Evolutionary conservation across 2,888 invertebrate genomes (phyloP), one percentile per base, ranked within the genome.

Genomic region (Belgica antarctica): DNA sequence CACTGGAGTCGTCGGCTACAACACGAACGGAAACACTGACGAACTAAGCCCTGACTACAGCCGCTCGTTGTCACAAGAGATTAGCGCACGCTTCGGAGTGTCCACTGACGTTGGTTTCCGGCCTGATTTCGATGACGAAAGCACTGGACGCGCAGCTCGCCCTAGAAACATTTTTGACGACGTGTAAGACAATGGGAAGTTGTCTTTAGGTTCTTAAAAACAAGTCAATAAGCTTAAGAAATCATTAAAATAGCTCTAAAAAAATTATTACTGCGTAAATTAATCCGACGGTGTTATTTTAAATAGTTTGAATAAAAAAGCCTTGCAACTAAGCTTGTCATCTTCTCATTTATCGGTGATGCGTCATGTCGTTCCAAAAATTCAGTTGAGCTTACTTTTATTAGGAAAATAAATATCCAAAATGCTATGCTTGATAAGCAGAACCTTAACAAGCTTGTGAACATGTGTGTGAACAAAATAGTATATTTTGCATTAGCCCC

Each of bases 81-180:
- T 88, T 1, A 87, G 87, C 74, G 82, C 83, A 5, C 80, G 88
- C 12, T 88, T 88, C 75, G 89, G 88, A 0, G 83, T 84, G 1
- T 87, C 87, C 75, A 85, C 88, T 79, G 78, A 81, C 72, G 83
- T 80, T 19, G 78, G 77, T 12, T 81, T 80, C 72, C 77, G 77
- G 57, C 77, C 77, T 52, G 72, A 75, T 77, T 77, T 80, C 0
- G 78, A 77, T 31, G 79, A 78, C 36, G 75, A 73, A 10, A 74
- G 75, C 28, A 75, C 75, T 66, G 83, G 86, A 7, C 34, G 12
- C 5, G 2, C 52, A 72, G 83, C 87, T 74, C 87, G 86, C 0
- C 92, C 90, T 0, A 83, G 88, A 73, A 90, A 90, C 8, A 83
- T 93, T 71, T 93, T 93, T 74, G 92, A 93, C 77, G 92, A 93